Conservation (phyloP, 2,888 invertebrate species). For the Tridacna crocea region DNA sequence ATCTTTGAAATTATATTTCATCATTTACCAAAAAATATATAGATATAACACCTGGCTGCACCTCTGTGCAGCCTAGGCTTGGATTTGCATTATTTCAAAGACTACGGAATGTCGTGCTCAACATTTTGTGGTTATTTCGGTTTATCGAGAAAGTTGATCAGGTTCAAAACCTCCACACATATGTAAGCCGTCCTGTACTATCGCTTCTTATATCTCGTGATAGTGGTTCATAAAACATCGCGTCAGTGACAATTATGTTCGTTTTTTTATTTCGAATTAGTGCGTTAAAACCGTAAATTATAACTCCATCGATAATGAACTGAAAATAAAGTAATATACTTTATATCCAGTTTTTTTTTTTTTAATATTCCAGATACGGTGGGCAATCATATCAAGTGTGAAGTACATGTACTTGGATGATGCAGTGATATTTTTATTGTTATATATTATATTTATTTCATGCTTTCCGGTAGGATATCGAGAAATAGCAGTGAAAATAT, state of each 20-base stretch:
- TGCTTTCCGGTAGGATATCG: too few relatives aligned
- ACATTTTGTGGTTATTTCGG: too few relatives aligned
- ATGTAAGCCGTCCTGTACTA: neutral
- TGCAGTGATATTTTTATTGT: neutral
- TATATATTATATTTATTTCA: conserved; percentile 3
- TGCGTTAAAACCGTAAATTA: conserved; percentile 28
- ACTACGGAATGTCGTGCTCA: too few relatives aligned
- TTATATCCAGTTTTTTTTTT: conserved; percentile 17
- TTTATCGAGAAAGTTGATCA: too few relatives aligned
- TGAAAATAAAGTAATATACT: conserved; percentile 31
- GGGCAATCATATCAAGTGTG: neutral
- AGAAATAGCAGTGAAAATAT: too few relatives aligned
- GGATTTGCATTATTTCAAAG: too few relatives aligned
- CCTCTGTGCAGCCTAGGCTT: too few relatives aligned
- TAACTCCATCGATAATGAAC: conserved; percentile 27
- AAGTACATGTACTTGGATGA: conserved; percentile 1
- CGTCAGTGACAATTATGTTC: conserved; percentile 31
- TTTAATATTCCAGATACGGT: neutral
- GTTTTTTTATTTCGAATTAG: conserved; percentile 34
- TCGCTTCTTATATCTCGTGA: neutral
- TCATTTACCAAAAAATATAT: too few relatives aligned
- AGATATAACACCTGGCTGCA: too few relatives aligned
- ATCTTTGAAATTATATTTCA: too few relatives aligned
- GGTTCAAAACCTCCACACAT: too few relatives aligned
- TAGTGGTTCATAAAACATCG: conserved; percentile 24